Conservation (phyloP, 2,113 vertebrate genomes). For the Rhadina sibilatrix region DNA sequence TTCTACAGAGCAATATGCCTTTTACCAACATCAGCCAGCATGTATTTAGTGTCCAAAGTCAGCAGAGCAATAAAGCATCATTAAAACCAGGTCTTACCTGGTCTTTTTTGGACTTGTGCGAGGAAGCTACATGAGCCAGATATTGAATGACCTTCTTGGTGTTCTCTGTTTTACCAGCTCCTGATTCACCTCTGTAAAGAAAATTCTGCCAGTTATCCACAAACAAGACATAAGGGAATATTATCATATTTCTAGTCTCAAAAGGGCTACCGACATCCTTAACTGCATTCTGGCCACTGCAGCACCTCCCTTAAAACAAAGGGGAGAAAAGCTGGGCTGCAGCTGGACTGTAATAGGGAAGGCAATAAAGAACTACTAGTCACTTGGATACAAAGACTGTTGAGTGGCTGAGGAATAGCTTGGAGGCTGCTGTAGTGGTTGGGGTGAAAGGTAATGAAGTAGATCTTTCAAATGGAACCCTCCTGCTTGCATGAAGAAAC, state of each 20-base stretch:
- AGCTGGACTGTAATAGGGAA: background rate
- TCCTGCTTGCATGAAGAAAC: background rate
- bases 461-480: background rate
- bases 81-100: conserved; percentile 79
- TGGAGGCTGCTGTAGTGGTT: background rate
- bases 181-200: conserved; percentile 90
- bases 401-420: background rate
- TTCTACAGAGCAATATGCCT: background rate
- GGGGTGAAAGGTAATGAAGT: background rate
- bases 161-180: conserved; percentile 97
- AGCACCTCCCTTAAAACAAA: background rate
- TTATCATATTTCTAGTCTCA: background rate
- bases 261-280: background rate
- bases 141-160: conserved; percentile 99
- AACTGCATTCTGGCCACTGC: background rate
- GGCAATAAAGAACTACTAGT: background rate
- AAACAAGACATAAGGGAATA: background rate
- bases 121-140: conserved; percentile 94
- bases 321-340: background rate
- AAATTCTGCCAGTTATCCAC: background rate
- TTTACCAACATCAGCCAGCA: background rate
- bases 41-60: background rate
- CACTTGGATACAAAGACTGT: background rate
- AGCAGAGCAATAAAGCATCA: background rate
- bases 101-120: conserved; percentile 97